Conservation (phyloP, 2,888 invertebrate species). For the Diarsia rubi region DNA sequence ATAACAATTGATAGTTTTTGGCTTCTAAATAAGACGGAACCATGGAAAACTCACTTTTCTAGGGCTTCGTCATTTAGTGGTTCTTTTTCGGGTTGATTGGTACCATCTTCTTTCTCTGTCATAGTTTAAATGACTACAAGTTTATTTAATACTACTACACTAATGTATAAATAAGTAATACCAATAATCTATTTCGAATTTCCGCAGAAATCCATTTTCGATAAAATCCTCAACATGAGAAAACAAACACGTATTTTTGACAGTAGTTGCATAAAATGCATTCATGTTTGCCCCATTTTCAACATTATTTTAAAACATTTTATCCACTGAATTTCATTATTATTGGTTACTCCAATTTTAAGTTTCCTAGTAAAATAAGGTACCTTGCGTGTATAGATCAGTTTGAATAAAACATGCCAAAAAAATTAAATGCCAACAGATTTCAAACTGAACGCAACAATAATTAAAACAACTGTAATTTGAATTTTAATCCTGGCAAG, state of each 20-base stretch:
- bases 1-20: conserved; percentile 3
- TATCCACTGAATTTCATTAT: background rate
- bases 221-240: conserved; percentile 67
- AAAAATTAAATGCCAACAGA: no score
- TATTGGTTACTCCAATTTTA: background rate
- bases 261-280: conserved; percentile 55
- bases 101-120: conserved; percentile 88
- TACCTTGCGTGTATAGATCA: no score
- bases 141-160: conserved; percentile 57
- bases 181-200: conserved; percentile 61
- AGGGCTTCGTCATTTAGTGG: conserved; percentile 87
- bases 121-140: conserved; percentile 81
- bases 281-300: conserved; percentile 27
- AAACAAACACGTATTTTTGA: conserved; percentile 79
- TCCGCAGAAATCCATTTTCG: conserved; percentile 71
- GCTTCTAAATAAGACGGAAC: background rate
- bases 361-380: background rate
- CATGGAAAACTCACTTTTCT: conserved; percentile 81
- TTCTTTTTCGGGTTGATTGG: conserved; percentile 84
- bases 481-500: conserved; percentile 72
- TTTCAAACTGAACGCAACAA: conserved; percentile 29
- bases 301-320: background rate
- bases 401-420: background rate
- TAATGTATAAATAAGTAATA: conserved; percentile 48
- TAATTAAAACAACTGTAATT: conserved; percentile 30